A percentile compares a stretch with the other conserved stretches of the same genome.
These are phyloP conservation scores for Brachypalpus laphriformis DNA, from an alignment of 2,888 invertebrate species.

Conservation along the genomic window DNA sequence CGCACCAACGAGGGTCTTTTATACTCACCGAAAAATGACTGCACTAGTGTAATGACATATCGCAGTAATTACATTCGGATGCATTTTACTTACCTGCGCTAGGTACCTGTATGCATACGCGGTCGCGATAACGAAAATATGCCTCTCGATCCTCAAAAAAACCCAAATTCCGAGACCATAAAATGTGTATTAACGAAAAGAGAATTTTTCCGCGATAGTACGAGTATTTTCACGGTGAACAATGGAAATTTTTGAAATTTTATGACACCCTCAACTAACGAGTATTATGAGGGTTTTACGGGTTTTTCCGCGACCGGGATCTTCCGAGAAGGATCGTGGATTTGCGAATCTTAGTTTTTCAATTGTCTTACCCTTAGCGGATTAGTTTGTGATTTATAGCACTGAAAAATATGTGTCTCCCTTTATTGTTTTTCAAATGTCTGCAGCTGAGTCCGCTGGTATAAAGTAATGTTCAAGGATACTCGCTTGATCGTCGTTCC, in stretches of 20 bases:
- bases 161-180: slow-evolving; percentile 44
- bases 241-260: slow-evolving; percentile 35
- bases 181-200: slow-evolving; percentile 38
- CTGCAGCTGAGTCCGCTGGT: no score
- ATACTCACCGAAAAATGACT: slow-evolving; percentile 12
- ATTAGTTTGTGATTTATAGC: background rate
- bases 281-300: slow-evolving; percentile 52
- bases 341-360: slow-evolving; percentile 12
- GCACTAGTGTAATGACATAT: background rate
- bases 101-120: slow-evolving; percentile 18
- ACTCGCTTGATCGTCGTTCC: no score
- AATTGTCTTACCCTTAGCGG: background rate
- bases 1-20: slow-evolving; percentile 17
- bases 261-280: background rate
- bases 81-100: slow-evolving; percentile 1
- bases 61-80: slow-evolving; percentile 47
- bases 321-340: slow-evolving; percentile 48
- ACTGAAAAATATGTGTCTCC: background rate
- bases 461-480: no score
- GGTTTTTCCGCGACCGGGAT: background rate
- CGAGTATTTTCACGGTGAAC: slow-evolving; percentile 16
- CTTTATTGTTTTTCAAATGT: background rate
- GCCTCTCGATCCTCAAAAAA: slow-evolving; percentile 19
- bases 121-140: slow-evolving; percentile 49
- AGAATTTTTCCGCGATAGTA: slow-evolving; percentile 35